These are phyloP conservation scores for Choloepus hoffmanni DNA, from an alignment of 2,113 vertebrate genomes.

Conservation along the genomic window DNA sequence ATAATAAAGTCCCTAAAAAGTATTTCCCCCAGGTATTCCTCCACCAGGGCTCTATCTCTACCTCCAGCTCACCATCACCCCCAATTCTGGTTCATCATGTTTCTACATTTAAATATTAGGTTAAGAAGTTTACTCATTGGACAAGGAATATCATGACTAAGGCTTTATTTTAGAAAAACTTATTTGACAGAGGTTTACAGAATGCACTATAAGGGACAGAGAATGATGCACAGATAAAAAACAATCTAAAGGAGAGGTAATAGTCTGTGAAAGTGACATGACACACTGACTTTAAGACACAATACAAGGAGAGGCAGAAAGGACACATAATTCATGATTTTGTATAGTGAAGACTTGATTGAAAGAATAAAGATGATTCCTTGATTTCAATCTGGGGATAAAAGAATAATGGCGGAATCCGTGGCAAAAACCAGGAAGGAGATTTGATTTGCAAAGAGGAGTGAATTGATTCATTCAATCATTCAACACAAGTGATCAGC, in stretches of 20 bases:
- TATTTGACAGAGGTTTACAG: neutral
- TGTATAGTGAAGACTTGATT: neutral
- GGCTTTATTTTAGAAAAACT: neutral
- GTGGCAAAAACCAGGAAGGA: neutral
- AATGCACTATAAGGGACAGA: neutral
- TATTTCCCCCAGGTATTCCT: neutral
- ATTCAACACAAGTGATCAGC: rapidly evolving
- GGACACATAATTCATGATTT: neutral
- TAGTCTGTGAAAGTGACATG: neutral
- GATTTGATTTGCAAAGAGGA: neutral
- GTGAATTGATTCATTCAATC: neutral
- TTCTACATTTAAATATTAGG: neutral
- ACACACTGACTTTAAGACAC: neutral
- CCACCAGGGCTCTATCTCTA: neutral
- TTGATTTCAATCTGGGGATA: neutral
- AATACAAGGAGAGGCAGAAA: neutral
- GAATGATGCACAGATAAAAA: neutral
- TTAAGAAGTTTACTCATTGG: neutral
- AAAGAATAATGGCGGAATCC: neutral
- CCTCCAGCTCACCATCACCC: no score
- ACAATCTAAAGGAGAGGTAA: neutral
- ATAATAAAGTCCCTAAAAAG: neutral
- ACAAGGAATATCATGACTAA: neutral
- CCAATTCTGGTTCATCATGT: neutral
- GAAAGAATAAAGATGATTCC: neutral